A percentile compares a stretch with the other conserved stretches of the same genome.
These are phyloP conservation scores for Doris montereyensis DNA, from an alignment of 2,888 invertebrate genomes.

Conservation along the genomic window DNA sequence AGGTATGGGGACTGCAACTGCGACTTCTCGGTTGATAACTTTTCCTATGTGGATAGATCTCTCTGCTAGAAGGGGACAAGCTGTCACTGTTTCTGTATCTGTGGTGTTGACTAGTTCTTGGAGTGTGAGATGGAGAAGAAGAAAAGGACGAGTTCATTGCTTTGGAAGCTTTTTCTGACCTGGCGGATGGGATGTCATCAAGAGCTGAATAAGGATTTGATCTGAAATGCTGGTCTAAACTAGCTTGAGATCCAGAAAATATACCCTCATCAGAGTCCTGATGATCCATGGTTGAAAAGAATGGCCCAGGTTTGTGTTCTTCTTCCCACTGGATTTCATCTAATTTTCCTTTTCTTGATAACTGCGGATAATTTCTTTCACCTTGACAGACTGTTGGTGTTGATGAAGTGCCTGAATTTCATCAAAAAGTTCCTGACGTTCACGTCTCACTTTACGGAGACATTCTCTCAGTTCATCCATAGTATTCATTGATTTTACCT, in stretches of 20 bases:
- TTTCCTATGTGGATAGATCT: constrained; percentile 63
- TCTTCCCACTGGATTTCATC: constrained; percentile 51
- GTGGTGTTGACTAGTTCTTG: background rate
- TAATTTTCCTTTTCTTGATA: constrained; percentile 55
- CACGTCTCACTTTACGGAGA: constrained; percentile 57
- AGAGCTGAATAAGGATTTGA: background rate
- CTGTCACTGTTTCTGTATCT: constrained; percentile 8
- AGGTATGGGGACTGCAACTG: constrained; percentile 6
- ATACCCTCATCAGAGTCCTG: background rate
- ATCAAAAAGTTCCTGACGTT: constrained; percentile 55
- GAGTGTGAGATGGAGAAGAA: background rate
- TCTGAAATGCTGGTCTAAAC: background rate
- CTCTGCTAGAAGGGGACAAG: constrained; percentile 48
- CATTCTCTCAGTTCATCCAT: constrained; percentile 57
- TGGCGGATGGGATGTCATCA: too few species aligned
- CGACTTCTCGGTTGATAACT: constrained; percentile 43
- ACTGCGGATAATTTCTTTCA: constrained; percentile 53
- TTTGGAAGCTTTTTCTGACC: too few species aligned
- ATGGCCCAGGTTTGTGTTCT: too few species aligned
- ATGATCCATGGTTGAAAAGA: too few species aligned
- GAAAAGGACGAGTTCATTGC: background rate
- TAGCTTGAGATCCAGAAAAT: background rate
- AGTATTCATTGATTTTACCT: constrained; percentile 58
- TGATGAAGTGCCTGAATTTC: constrained; percentile 51
- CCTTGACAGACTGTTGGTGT: constrained; percentile 51